Conservation (phyloP, 2,113 vertebrate genomes). For the Pygoscelis antarcticus region DNA sequence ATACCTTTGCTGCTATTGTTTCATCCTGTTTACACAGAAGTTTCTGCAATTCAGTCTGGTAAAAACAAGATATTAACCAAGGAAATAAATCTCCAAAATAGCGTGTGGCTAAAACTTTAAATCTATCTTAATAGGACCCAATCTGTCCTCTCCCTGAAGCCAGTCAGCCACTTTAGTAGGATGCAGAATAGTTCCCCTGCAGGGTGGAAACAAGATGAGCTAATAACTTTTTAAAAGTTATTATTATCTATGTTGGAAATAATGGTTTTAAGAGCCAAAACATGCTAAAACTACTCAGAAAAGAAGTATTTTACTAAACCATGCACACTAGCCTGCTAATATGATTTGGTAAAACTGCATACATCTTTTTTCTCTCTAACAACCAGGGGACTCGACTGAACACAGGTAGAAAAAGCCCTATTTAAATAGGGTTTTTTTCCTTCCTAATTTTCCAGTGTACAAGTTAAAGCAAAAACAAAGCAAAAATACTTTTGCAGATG, state of each 20-base stretch:
- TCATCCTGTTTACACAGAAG: background rate
- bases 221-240: background rate
- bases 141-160: background rate
- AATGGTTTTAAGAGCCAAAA: background rate
- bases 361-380: background rate
- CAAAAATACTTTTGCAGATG: slow-evolving; percentile 6
- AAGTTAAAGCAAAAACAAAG: background rate
- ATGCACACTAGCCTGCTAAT: background rate
- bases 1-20: slow-evolving; percentile 34
- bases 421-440: background rate
- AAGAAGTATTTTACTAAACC: background rate
- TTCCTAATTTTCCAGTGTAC: background rate
- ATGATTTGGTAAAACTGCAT: background rate
- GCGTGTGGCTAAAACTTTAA: background rate
- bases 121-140: background rate
- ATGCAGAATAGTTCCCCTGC: background rate
- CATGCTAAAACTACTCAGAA: background rate
- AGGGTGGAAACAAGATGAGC: background rate
- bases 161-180: background rate
- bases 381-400: background rate
- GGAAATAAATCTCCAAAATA: background rate
- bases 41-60: background rate
- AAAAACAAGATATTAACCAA: background rate
- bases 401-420: background rate
- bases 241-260: background rate